These are phyloP conservation scores for Anseranas semipalmata DNA, from an alignment of 2,113 vertebrate genomes.

Conservation along the genomic window DNA sequence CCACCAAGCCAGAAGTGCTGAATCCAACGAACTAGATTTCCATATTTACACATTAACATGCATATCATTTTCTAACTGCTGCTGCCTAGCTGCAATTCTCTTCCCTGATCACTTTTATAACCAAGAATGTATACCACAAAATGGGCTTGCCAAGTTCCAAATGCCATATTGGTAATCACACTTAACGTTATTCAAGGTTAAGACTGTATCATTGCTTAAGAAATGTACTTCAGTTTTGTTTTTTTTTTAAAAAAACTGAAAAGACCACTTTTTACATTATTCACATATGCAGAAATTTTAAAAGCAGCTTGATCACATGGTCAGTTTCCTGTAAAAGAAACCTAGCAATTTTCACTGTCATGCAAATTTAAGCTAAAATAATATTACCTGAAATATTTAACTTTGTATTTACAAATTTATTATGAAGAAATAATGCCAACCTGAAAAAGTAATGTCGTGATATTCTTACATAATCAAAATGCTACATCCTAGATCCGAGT, in stretches of 20 bases:
- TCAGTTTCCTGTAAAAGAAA: not conserved
- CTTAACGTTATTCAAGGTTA: not conserved
- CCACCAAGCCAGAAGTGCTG: not conserved
- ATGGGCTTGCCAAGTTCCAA: not conserved
- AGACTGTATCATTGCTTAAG: not conserved
- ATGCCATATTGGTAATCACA: not conserved
- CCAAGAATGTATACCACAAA: not conserved
- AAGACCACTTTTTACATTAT: not conserved
- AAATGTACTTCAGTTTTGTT: not conserved
- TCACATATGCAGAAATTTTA: not conserved
- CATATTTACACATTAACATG: conserved; percentile 10
- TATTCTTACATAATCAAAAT: fast-evolving
- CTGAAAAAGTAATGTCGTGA: not conserved
- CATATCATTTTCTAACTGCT: not conserved
- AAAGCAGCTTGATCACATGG: not conserved
- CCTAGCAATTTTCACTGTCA: not conserved
- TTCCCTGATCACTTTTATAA: not conserved
- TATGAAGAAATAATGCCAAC: not conserved
- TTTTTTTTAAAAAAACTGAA: too few species aligned
- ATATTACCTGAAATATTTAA: not conserved
- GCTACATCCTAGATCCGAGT: fast-evolving
- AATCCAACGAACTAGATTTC: conserved; percentile 39
- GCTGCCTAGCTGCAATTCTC: not conserved
- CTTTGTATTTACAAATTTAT: not conserved
- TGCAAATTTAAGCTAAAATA: not conserved